Percentiles rank a stretch among this genome's conserved stretches.
Evolutionary conservation across 2,797 vertebrate species (phyloP).

Genomic region (Hozukius guyotensis): DNA sequence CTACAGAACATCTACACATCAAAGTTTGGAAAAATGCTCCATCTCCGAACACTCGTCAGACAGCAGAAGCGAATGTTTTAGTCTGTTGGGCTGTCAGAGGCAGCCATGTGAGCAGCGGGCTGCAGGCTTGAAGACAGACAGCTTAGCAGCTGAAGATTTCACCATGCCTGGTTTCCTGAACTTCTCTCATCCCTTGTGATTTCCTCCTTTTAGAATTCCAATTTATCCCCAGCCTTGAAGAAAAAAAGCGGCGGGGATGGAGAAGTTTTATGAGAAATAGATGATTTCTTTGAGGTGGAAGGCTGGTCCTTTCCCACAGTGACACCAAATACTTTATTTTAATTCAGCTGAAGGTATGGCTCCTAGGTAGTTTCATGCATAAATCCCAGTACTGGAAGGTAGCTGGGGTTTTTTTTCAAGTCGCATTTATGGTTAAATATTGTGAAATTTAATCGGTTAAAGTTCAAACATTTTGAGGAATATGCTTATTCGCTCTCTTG

Average conservation of each 20-base stretch:
- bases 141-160: conserved; percentile 71
- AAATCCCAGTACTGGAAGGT: conserved; percentile 10
- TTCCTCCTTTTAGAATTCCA: conserved; percentile 73
- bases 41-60: conserved; percentile 65
- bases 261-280: conserved; percentile 59
- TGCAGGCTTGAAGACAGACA: conserved; percentile 72
- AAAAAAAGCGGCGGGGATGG: conserved; percentile 35
- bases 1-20: conserved; percentile 70
- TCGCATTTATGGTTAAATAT: conserved; percentile 13
- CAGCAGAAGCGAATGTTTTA: conserved; percentile 63
- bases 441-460: conserved; percentile 6
- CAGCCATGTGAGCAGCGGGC: conserved; percentile 71
- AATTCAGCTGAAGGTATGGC: conserved; percentile 44
- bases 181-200: conserved; percentile 69
- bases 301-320: conserved; percentile 32
- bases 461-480: conserved; percentile 3
- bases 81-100: conserved; percentile 74
- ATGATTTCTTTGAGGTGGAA: conserved; percentile 48
- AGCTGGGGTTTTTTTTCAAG: not conserved
- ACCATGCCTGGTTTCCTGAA: conserved; percentile 63
- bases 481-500: not conserved
- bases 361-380: conserved; percentile 27
- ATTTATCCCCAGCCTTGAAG: conserved; percentile 76
- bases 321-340: conserved; percentile 56
- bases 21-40: conserved; percentile 67